Conservation (phyloP, 2,113 vertebrate genomes). For the Cyanocitta stelleri region DNA sequence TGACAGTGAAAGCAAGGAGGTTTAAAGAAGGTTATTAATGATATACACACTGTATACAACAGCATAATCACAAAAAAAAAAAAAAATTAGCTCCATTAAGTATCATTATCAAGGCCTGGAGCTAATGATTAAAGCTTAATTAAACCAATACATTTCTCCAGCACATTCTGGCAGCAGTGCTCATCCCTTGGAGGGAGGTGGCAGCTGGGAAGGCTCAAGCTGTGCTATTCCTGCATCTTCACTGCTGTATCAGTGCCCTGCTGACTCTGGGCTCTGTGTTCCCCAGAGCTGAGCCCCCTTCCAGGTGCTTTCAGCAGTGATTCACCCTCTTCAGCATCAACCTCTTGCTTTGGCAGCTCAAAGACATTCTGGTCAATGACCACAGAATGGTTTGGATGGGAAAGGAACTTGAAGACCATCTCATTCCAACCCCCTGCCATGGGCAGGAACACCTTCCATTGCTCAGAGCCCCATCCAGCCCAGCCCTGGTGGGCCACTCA, state of each 20-base stretch:
- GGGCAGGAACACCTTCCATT: neutral
- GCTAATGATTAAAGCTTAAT: constrained; percentile 62
- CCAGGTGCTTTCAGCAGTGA: neutral
- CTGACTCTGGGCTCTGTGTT: neutral
- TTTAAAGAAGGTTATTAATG: constrained; percentile 53
- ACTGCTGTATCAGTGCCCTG: neutral
- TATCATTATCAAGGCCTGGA: constrained; percentile 54
- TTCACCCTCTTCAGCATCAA: neutral
- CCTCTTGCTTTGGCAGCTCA: neutral
- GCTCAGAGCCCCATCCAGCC: neutral
- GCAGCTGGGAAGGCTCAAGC: neutral
- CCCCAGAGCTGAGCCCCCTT: neutral
- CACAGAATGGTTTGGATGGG: neutral
- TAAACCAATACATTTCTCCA: constrained; percentile 50
- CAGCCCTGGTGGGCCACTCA: neutral
- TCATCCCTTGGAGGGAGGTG: neutral
- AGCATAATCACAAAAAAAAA: neutral
- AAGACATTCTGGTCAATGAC: neutral
- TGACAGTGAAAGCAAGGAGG: neutral
- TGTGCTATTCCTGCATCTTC: neutral
- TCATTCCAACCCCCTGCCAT: neutral
- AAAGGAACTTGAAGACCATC: neutral
- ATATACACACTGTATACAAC: constrained; percentile 28
- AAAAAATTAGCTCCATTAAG: constrained; percentile 54
- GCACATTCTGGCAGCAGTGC: neutral